phyloP scores from a whole-genome alignment of 2,113 vertebrate species.

The Chauna torquata region DNA sequence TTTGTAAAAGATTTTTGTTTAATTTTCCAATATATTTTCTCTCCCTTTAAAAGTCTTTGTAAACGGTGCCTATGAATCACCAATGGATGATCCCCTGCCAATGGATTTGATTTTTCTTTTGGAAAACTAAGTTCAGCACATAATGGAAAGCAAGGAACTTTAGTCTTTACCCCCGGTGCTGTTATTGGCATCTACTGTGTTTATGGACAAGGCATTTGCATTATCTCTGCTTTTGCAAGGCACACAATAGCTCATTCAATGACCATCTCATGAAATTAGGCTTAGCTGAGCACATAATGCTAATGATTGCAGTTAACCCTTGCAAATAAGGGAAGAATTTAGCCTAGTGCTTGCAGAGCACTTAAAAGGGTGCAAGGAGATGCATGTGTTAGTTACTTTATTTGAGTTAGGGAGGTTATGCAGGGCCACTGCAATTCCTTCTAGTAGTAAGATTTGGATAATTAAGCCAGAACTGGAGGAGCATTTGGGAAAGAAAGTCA shows the following conservation, averaged over 20 bases:
- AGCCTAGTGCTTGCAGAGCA: neutral
- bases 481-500: neutral
- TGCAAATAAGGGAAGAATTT: neutral
- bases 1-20: neutral
- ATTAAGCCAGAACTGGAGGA: neutral
- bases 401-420: neutral
- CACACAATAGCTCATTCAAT: neutral
- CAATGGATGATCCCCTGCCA: neutral
- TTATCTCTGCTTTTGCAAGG: neutral
- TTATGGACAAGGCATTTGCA: neutral
- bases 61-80: neutral
- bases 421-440: rapidly evolving
- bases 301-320: neutral
- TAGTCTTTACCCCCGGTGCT: neutral
- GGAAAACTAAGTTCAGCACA: neutral
- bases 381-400: neutral
- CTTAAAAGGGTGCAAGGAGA: neutral
- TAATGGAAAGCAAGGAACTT: neutral
- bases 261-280: neutral
- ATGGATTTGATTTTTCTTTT: neutral
- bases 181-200: neutral
- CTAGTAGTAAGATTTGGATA: neutral
- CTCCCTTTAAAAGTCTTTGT: neutral
- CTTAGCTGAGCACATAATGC: neutral
- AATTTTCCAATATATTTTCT: neutral